phyloP scores from a whole-genome alignment of 1,140 invertebrate genomes.

The Drosophila saltans region DNA sequence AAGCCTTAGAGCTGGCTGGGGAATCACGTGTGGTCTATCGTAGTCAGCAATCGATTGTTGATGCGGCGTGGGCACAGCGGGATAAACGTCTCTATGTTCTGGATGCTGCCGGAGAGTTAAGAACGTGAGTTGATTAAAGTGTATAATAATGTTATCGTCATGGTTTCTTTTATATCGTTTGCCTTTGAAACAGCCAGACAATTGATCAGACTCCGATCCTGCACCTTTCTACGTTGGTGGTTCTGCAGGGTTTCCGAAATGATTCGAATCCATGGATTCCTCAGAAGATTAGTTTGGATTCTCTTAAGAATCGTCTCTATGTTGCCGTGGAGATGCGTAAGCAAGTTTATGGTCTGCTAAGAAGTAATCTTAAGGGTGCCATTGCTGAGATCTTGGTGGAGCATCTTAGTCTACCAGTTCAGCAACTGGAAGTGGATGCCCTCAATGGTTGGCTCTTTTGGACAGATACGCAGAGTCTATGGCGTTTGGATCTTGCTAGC shows the following conservation, averaged over 20 bases:
- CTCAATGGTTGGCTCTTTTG: constrained; percentile 96
- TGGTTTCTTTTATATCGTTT: neutral
- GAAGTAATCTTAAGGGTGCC: constrained; percentile 30
- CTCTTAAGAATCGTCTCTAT: constrained; percentile 93
- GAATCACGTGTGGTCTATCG: constrained; percentile 69
- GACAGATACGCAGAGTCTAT: constrained; percentile 87
- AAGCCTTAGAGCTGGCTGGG: constrained; percentile 87
- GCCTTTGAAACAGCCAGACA: constrained; percentile 28
- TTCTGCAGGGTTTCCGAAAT: constrained; percentile 2
- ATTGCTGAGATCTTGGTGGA: neutral
- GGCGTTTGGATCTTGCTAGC: constrained; percentile 88
- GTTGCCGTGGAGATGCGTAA: constrained; percentile 86
- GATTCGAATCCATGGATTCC: constrained; percentile 71
- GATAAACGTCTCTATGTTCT: constrained; percentile 89
- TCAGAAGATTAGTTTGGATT: constrained; percentile 91
- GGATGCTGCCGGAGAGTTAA: constrained; percentile 82
- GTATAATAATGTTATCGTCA: neutral
- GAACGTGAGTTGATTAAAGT: constrained; percentile 40
- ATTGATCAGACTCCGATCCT: constrained; percentile 23
- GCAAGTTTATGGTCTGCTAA: constrained; percentile 24
- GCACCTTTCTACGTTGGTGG: neutral
- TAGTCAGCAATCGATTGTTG: constrained; percentile 75
- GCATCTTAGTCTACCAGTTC: constrained; percentile 69
- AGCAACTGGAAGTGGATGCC: constrained; percentile 94
- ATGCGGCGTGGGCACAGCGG: constrained; percentile 89